phyloP scores from a whole-genome alignment of 2,113 vertebrate species.

The Tursiops truncatus region DNA sequence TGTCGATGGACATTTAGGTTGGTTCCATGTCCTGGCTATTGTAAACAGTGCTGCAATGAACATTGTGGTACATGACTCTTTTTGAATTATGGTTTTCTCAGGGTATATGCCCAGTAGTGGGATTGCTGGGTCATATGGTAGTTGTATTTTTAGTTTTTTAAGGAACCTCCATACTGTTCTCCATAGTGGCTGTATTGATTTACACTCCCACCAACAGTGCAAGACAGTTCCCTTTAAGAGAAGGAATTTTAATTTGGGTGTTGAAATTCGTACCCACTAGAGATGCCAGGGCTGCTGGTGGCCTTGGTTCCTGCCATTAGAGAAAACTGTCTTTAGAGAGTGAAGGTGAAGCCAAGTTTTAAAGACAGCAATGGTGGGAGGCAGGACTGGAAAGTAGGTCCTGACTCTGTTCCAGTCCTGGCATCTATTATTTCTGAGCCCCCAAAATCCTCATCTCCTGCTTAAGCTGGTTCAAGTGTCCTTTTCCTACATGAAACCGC shows the following conservation, averaged over 20 bases:
- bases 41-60: no score
- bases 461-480: not conserved
- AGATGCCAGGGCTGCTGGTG: not conserved
- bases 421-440: not conserved
- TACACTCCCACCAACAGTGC: no score
- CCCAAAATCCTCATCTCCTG: not conserved
- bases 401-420: not conserved
- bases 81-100: no score
- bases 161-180: no score
- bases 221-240: no score
- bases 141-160: no score
- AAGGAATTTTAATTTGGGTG: not conserved
- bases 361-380: not conserved
- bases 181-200: no score
- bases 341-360: not conserved
- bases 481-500: not conserved
- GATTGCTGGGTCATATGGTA: no score
- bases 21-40: no score
- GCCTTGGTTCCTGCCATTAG: not conserved
- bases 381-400: not conserved
- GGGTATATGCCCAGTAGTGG: no score
- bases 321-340: not conserved
- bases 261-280: not conserved
- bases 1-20: no score
- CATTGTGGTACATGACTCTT: no score